Conservation (phyloP, 37 sponge, comb jelly and placozoan genomes). For the Cladorhizidae sp. region DNA sequence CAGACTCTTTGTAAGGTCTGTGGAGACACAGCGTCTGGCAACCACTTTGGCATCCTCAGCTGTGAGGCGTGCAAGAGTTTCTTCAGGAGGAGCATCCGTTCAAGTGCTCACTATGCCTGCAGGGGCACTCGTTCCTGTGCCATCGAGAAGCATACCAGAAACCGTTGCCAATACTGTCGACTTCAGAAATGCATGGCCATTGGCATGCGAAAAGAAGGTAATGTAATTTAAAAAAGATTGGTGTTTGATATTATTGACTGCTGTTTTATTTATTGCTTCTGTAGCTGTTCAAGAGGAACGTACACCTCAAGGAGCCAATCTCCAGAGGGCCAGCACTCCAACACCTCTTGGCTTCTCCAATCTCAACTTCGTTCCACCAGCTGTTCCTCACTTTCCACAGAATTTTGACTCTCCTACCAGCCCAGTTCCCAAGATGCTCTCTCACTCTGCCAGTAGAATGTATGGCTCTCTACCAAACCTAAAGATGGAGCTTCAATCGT, state of each 20-base stretch:
- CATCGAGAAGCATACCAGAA: slow-evolving; percentile 92
- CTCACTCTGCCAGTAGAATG: slow-evolving; percentile 51
- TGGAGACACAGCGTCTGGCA: slow-evolving; percentile 90
- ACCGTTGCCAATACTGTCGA: slow-evolving; percentile 94
- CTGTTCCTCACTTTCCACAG: slow-evolving; percentile 40
- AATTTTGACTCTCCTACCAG: slow-evolving; percentile 62
- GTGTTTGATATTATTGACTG: not conserved
- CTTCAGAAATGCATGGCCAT: slow-evolving; percentile 85
- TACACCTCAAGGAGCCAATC: slow-evolving; percentile 59
- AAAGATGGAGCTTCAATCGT: slow-evolving; percentile 46
- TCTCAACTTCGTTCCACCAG: slow-evolving; percentile 45
- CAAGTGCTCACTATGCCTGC: slow-evolving; percentile 84
- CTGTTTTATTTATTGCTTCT: not conserved
- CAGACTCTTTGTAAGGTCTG: slow-evolving; percentile 84
- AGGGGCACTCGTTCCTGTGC: slow-evolving; percentile 80
- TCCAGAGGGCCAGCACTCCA: slow-evolving; percentile 57
- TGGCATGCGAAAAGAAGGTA: slow-evolving; percentile 97
- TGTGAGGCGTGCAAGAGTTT: slow-evolving; percentile 98
- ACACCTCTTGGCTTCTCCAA: slow-evolving; percentile 53
- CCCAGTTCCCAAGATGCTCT: slow-evolving; percentile 47
- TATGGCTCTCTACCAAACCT: slow-evolving; percentile 79
- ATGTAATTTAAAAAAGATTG: not conserved
- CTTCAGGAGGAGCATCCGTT: slow-evolving; percentile 90
- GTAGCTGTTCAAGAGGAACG: slow-evolving; percentile 92
- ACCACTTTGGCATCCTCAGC: slow-evolving; percentile 94